Percentiles rank a stretch among this genome's conserved stretches.
phyloP scores from a whole-genome alignment of 2,797 vertebrate genomes.

The Sebastes aleutianus region DNA sequence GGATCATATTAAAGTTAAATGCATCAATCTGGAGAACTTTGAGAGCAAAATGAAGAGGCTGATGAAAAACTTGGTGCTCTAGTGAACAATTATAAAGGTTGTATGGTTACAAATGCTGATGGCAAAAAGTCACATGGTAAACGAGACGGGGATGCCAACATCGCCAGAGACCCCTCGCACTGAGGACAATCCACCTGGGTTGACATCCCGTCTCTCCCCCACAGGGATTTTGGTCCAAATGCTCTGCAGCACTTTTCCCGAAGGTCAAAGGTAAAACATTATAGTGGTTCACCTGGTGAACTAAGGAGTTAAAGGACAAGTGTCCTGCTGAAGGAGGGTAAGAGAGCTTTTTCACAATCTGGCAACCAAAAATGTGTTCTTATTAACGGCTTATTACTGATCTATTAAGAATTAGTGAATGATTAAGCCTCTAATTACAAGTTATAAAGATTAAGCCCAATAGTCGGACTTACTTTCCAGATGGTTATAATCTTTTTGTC shows the following conservation, averaged over 20 bases:
- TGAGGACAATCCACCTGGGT: fast-evolving
- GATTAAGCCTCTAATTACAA: neutral
- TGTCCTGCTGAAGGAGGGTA: neutral
- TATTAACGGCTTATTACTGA: neutral
- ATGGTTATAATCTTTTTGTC: conserved; percentile 25
- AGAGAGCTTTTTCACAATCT: neutral
- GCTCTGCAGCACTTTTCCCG: neutral
- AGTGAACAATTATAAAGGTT: too few species aligned
- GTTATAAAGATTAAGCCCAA: neutral
- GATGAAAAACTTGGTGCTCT: too few species aligned
- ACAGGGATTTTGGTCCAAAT: neutral
- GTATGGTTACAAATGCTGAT: too few species aligned
- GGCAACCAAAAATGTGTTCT: neutral
- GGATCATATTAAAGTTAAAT: too few species aligned
- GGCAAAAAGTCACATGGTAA: too few species aligned
- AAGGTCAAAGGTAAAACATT: neutral
- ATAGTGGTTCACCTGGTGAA: neutral
- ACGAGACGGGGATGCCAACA: too few species aligned
- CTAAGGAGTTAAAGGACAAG: neutral
- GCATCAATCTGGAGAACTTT: too few species aligned
- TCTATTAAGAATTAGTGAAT: neutral
- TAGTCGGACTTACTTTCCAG: conserved; percentile 75
- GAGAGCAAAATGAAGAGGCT: too few species aligned
- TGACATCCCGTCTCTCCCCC: fast-evolving
- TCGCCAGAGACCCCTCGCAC: fast-evolving